Conservation (phyloP, 2,113 vertebrate genomes). For the Podocnemis expansa region DNA sequence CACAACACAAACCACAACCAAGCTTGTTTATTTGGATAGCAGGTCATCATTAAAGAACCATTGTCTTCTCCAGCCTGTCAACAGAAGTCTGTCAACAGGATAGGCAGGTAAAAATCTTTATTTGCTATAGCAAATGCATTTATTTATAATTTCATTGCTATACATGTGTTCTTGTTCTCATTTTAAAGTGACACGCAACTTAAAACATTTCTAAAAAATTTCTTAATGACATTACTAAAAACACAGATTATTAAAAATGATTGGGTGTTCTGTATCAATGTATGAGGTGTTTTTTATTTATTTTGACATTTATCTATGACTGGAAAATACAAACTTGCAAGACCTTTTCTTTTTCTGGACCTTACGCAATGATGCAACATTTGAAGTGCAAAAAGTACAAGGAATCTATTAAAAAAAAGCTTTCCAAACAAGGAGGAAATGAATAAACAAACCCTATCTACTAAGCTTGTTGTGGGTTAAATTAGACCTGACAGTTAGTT, state of each 20-base stretch:
- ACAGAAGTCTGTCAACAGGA: not conserved
- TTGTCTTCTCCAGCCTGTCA: not conserved
- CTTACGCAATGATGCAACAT: too few species aligned
- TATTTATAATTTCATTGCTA: not conserved
- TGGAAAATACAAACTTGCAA: too few species aligned
- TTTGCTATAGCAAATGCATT: not conserved
- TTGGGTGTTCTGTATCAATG: too few species aligned
- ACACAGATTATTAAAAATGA: not conserved
- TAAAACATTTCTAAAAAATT: not conserved
- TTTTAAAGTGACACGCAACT: not conserved
- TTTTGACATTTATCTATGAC: too few species aligned
- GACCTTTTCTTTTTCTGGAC: too few species aligned
- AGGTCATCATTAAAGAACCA: not conserved
- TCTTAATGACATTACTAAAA: not conserved
- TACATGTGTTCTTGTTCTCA: not conserved
- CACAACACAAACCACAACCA: not conserved
- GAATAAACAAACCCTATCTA: too few species aligned
- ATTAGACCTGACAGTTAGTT: too few species aligned
- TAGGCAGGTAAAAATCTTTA: not conserved
- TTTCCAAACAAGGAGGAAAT: too few species aligned
- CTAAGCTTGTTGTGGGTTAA: too few species aligned
- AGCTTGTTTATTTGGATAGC: not conserved
- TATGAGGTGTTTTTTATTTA: too few species aligned
- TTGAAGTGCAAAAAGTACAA: too few species aligned
- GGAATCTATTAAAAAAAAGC: too few species aligned